Conservation (phyloP, 2,113 vertebrate species). For the Scatophagus argus region DNA sequence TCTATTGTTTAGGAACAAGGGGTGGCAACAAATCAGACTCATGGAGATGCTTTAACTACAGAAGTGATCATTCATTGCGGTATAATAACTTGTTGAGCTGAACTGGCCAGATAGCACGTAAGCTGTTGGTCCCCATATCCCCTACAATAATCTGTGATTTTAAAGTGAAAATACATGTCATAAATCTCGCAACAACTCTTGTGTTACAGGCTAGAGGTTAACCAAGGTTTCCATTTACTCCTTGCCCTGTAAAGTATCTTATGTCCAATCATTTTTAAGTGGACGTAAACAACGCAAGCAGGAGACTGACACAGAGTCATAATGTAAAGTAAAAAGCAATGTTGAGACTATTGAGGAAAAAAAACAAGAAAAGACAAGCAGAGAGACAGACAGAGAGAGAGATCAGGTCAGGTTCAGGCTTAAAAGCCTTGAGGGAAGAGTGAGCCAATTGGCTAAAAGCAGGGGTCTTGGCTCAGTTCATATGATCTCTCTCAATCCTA, state of each 20-base stretch:
- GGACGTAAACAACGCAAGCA: slow-evolving; percentile 27
- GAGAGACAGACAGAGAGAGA: slow-evolving; percentile 4
- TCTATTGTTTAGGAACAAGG: slow-evolving; percentile 13
- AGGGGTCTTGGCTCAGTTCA: slow-evolving; percentile 50
- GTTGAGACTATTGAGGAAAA: slow-evolving; percentile 12
- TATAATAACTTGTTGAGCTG: background rate
- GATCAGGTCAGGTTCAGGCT: slow-evolving; percentile 62
- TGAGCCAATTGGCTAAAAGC: slow-evolving; percentile 62
- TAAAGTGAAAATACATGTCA: background rate
- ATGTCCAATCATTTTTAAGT: background rate
- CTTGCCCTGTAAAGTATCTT: background rate
- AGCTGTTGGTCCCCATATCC: background rate
- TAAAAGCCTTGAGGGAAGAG: slow-evolving; percentile 58
- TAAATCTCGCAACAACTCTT: background rate
- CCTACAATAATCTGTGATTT: background rate
- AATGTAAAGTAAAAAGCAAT: slow-evolving; percentile 41
- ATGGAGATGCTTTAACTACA: slow-evolving; percentile 5
- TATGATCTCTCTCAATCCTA: slow-evolving; percentile 11
- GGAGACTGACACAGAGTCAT: slow-evolving; percentile 57
- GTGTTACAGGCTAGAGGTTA: background rate
- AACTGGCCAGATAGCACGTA: background rate
- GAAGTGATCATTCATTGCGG: background rate
- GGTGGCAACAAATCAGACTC: background rate
- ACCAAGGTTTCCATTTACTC: slow-evolving; percentile 24
- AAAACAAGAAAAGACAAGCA: background rate